A percentile compares a stretch with the other conserved stretches of the same genome.
Evolutionary conservation across 1,140 invertebrate genomes (phyloP).

Genomic region (Dreissena polymorpha): DNA sequence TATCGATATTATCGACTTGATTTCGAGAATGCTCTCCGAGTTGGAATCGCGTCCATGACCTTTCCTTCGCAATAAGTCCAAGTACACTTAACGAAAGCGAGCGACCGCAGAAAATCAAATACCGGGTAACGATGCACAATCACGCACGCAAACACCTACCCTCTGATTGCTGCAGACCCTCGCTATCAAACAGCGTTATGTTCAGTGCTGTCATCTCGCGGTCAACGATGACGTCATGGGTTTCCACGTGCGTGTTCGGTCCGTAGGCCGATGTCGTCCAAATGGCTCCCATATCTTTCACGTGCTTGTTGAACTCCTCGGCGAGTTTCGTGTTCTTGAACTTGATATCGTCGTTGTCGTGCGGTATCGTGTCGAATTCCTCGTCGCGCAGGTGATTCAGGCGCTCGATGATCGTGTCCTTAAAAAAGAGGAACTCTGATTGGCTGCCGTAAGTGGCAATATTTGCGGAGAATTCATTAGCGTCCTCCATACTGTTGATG

Average conservation of each 20-base stretch:
- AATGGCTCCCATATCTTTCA: conserved; percentile 25
- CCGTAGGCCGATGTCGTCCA: conserved; percentile 46
- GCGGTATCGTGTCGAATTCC: conserved; percentile 51
- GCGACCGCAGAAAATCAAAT: no score
- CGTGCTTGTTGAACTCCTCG: conserved; percentile 53
- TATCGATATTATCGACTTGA: no score
- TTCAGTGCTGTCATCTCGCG: conserved; percentile 42
- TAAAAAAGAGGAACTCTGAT: conserved; percentile 45
- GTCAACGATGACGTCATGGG: conserved; percentile 29
- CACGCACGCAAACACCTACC: background rate
- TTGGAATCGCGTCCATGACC: no score
- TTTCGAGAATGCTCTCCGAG: no score
- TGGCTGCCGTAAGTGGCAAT: conserved; percentile 43
- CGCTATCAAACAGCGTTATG: conserved; percentile 53
- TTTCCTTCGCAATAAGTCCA: no score
- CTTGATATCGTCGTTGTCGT: conserved; percentile 54
- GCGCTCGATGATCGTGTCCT: conserved; percentile 44
- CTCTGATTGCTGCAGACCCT: conserved; percentile 47
- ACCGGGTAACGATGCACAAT: no score
- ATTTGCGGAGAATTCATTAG: conserved; percentile 47
- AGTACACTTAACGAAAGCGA: no score
- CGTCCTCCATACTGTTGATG: conserved; percentile 47
- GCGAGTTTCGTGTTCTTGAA: conserved; percentile 39
- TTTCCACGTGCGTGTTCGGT: conserved; percentile 49
- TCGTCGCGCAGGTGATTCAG: conserved; percentile 48